These are phyloP conservation scores for Procambarus clarkii DNA, from an alignment of 1,140 invertebrate species.

Conservation along the genomic window DNA sequence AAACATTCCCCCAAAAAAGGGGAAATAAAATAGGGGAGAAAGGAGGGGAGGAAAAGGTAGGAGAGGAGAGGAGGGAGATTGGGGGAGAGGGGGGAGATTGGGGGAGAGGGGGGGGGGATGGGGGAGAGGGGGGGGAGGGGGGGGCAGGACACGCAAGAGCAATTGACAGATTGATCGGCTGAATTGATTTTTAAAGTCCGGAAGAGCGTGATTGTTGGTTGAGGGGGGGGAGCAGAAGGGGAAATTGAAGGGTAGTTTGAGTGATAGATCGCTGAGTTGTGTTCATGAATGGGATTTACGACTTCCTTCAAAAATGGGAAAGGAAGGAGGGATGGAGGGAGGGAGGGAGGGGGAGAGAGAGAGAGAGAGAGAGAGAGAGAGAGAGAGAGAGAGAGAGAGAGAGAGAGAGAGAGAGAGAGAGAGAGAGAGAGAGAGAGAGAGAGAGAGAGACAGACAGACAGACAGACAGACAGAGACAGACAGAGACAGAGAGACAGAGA, in stretches of 20 bases:
- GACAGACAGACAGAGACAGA: not conserved
- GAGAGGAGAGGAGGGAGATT: too few relatives aligned
- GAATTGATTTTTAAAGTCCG: not conserved
- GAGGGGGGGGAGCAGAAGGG: not conserved
- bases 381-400: not conserved
- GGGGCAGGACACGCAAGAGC: not conserved
- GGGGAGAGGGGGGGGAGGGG: too few relatives aligned
- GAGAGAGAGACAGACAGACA: not conserved
- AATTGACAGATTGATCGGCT: not conserved
- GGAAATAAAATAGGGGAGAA: too few relatives aligned
- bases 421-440: too few relatives aligned
- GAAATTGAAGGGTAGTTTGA: not conserved
- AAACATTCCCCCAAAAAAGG: too few relatives aligned
- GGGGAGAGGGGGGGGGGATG: not conserved
- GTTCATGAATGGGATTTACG: too few relatives aligned
- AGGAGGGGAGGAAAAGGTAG: too few relatives aligned
- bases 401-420: conserved; percentile 20
- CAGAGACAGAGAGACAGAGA: not conserved
- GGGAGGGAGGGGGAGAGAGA: conserved; percentile 10
- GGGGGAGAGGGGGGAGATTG: too few relatives aligned
- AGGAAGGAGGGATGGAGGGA: not conserved
- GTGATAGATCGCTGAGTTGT: too few relatives aligned
- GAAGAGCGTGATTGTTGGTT: not conserved
- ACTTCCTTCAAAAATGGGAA: not conserved
- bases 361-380: conserved; percentile 4